Evolutionary conservation across 2,113 vertebrate species (phyloP).

Genomic region (Pygathrix nemaeus): DNA sequence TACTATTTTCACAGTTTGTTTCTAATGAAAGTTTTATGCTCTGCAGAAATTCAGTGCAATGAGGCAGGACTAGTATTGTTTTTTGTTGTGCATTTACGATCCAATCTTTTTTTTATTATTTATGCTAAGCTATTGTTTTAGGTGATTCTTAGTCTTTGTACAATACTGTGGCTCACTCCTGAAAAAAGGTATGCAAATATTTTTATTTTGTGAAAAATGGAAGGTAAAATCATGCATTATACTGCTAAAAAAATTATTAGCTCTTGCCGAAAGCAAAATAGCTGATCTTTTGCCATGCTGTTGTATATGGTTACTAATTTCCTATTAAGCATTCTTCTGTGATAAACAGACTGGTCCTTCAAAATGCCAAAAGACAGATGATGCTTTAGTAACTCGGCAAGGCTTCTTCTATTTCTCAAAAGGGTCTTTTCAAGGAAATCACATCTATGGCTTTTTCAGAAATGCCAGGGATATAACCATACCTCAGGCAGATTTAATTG

Average conservation of each 20-base stretch:
- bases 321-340: constrained; percentile 60
- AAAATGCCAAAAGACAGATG: constrained; percentile 53
- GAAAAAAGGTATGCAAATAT: constrained; percentile 82
- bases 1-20: constrained; percentile 71
- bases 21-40: constrained; percentile 64
- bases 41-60: constrained; percentile 70
- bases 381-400: constrained; percentile 67
- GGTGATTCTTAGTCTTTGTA: constrained; percentile 72
- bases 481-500: constrained; percentile 84
- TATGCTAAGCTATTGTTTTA: constrained; percentile 70
- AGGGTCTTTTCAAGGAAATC: constrained; percentile 66
- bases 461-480: constrained; percentile 77
- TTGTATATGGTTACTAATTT: constrained; percentile 78
- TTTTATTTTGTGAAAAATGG: constrained; percentile 81
- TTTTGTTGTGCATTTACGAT: constrained; percentile 42
- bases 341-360: constrained; percentile 69
- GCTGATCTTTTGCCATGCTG: constrained; percentile 79
- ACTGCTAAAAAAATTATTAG: constrained; percentile 84
- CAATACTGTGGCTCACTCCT: constrained; percentile 75
- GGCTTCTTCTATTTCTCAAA: constrained; percentile 67
- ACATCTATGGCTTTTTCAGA: constrained; percentile 73
- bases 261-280: constrained; percentile 84
- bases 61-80: constrained; percentile 59
- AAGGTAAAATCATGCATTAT: constrained; percentile 82
- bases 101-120: constrained; percentile 52